These are phyloP conservation scores for Hanleya hanleyi DNA, from an alignment of 2,888 invertebrate species.

Conservation along the genomic window DNA sequence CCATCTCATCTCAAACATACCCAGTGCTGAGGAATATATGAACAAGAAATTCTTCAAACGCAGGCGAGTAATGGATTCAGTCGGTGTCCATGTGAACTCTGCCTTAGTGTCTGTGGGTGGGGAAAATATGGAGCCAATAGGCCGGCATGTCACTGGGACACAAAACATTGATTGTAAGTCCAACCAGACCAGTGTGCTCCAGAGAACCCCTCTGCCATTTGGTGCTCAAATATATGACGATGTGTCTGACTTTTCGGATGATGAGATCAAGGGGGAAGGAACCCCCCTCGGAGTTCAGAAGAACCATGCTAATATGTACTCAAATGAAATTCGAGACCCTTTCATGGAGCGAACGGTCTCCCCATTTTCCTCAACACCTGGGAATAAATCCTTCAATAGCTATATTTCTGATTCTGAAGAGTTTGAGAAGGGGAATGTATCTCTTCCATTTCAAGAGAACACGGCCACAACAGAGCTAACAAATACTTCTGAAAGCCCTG, in stretches of 20 bases:
- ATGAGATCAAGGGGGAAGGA: slow-evolving; percentile 12
- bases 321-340: slow-evolving; percentile 17
- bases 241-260: neutral
- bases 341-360: neutral
- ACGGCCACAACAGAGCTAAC: neutral
- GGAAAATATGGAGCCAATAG: neutral
- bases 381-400: neutral
- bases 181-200: neutral
- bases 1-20: neutral
- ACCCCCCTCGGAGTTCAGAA: slow-evolving; percentile 23
- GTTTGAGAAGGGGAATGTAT: neutral
- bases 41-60: neutral
- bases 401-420: neutral
- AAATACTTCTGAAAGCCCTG: neutral
- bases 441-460: neutral
- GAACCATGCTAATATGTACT: slow-evolving; percentile 25
- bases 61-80: neutral
- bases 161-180: too few species aligned
- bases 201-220: neutral
- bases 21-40: neutral
- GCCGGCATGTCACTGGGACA: neutral
- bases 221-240: neutral
- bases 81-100: neutral
- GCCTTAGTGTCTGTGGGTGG: neutral
- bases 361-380: neutral